These are phyloP conservation scores for Acrobeloides nanus DNA, from an alignment of 2,888 invertebrate genomes.

Conservation along the genomic window DNA sequence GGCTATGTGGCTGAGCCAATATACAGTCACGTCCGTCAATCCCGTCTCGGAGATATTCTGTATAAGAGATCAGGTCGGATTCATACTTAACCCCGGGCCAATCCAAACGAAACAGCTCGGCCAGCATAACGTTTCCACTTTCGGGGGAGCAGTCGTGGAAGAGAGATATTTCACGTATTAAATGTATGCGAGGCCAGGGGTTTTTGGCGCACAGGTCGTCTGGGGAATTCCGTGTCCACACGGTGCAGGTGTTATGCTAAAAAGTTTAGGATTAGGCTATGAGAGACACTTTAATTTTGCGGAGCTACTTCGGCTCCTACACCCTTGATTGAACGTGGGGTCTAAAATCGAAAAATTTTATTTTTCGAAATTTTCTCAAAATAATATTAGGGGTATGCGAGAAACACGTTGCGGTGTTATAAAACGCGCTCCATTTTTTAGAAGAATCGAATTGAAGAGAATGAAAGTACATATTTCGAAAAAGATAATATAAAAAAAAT, in stretches of 20 bases:
- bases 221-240: conserved; percentile 27
- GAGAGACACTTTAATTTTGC: conserved; percentile 5
- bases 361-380: no score
- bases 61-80: conserved; percentile 25
- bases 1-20: conserved; percentile 15
- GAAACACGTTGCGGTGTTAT: no score
- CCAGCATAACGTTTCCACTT: conserved; percentile 22
- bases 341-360: no score
- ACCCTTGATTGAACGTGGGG: no score
- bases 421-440: no score
- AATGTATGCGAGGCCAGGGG: conserved; percentile 22
- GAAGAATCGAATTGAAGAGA: no score
- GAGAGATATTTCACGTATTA: conserved; percentile 26
- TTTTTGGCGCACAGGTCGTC: conserved; percentile 25
- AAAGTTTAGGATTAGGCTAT: conserved; percentile 4
- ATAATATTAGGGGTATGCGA: no score
- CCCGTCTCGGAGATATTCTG: conserved; percentile 29
- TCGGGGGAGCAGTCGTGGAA: conserved; percentile 26
- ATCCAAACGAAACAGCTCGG: conserved; percentile 30
- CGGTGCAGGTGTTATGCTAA: conserved; percentile 28
- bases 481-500: no score
- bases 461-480: no score
- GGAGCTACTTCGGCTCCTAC: no score
- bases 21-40: conserved; percentile 23
- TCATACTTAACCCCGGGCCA: conserved; percentile 25